Conservation (phyloP, 2,888 invertebrate genomes). For the Habrosyne pyritoides region DNA sequence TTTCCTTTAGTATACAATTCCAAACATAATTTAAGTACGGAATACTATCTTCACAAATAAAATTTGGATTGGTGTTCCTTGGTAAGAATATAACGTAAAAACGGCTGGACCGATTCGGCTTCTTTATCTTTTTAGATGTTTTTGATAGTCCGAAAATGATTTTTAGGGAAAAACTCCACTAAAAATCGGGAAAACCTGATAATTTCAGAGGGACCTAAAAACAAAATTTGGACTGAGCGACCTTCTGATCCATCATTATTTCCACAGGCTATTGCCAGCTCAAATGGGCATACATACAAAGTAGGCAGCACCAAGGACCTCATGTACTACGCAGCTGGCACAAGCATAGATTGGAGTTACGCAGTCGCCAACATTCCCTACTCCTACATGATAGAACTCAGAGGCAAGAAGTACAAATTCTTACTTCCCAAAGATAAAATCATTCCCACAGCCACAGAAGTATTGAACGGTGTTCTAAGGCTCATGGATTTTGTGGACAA, state of each 20-base stretch:
- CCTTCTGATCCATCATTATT: constrained; percentile 5
- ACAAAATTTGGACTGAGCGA: too few relatives aligned
- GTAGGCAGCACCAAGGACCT: constrained; percentile 76
- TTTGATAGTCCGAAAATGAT: too few relatives aligned
- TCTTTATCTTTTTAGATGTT: too few relatives aligned
- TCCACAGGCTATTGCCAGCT: constrained; percentile 59
- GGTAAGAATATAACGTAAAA: too few relatives aligned
- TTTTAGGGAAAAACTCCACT: too few relatives aligned
- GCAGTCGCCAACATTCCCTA: constrained; percentile 64
- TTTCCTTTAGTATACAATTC: too few relatives aligned
- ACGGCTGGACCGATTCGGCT: too few relatives aligned
- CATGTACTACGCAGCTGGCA: constrained; percentile 74
- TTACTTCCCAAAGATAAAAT: constrained; percentile 70
- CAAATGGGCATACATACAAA: constrained; percentile 68
- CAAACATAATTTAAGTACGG: too few relatives aligned
- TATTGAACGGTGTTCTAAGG: constrained; percentile 52
- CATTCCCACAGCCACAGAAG: constrained; percentile 53
- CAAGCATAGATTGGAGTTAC: constrained; percentile 74
- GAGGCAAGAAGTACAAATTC: constrained; percentile 66
- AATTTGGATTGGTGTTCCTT: too few relatives aligned
- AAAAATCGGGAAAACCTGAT: too few relatives aligned
- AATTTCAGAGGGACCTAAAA: too few relatives aligned
- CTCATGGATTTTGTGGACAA: constrained; percentile 66
- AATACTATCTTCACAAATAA: too few relatives aligned
- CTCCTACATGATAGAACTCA: constrained; percentile 73